Evolutionary conservation across 35 echinoderm and acorn worm species (phyloP), one percentile per base, ranked within the genome.

Genomic region (Chiridota heheva): DNA sequence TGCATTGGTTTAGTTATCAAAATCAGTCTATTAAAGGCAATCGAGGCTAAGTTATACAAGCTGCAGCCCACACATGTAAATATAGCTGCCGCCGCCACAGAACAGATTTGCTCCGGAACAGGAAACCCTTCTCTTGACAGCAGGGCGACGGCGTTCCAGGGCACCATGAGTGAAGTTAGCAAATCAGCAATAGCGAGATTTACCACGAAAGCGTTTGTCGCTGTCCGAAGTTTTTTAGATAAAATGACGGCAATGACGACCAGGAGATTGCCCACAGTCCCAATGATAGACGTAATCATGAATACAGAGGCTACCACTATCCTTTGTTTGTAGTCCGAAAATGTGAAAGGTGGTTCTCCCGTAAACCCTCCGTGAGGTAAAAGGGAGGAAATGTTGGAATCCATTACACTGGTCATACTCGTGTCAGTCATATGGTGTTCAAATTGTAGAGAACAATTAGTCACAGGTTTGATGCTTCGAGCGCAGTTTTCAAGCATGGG

Each of bases 191-290:
- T 48, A 1, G 80, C 69, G 65, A 91, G 51, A 40, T 91, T 91
- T 15, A 91, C 73, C 20, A 91, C 82, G 27, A 85, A 91, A 42
- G 83, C 82, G 66, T 91, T 91, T 7, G 88, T 91, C 25, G 88
- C 65, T 26, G 81, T 84, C 44, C 82, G 81, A 31, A 91, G 63
- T 72, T 78, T 83, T 44, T 72, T 84, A 6, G 80, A 91, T 24
- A 91, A 20, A n/a, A 85, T 59, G 8, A 90, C 88, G 29, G 81
- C 81, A 30, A 57, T 39, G 17, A 91, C 61, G 61, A 91, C 88
- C 17, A 85, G 62, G 40, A 62, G 69, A 22, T 91, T 85, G 17
- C 81, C 88, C 13, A 77, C 39, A 18, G 57, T 45, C 1, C 81
- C 81, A 28, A 91, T 15, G 16, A 91, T 48, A 26, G 46, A 41